phyloP scores from a whole-genome alignment of 2,888 invertebrate genomes.

The Zhengitettix transpicula region DNA sequence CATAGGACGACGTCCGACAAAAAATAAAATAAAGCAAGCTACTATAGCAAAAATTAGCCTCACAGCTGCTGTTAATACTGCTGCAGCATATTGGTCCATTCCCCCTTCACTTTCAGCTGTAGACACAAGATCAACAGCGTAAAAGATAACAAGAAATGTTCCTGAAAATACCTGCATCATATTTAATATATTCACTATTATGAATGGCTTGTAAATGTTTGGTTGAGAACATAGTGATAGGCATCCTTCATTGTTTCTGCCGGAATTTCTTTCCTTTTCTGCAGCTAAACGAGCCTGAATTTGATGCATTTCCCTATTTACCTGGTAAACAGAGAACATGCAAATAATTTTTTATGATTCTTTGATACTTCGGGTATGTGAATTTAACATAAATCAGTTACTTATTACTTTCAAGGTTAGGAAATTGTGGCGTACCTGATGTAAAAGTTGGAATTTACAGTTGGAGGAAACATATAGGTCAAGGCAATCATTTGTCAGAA shows the following conservation, averaged over 20 bases:
- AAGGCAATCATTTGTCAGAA: too few species aligned
- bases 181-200: constrained; percentile 56
- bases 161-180: constrained; percentile 56
- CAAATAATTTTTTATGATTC: too few species aligned
- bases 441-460: too few species aligned
- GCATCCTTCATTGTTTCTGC: not conserved
- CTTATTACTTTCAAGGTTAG: too few species aligned
- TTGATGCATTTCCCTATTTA: constrained; percentile 43
- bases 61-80: constrained; percentile 50
- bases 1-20: constrained; percentile 45
- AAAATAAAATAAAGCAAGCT: constrained; percentile 45
- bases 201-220: constrained; percentile 50
- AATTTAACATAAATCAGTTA: too few species aligned
- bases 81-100: constrained; percentile 34
- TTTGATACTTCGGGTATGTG: too few species aligned
- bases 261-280: constrained; percentile 24
- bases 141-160: constrained; percentile 61
- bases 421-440: too few species aligned
- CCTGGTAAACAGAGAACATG: constrained; percentile 23
- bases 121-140: constrained; percentile 52
- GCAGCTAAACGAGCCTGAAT: constrained; percentile 40
- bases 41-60: constrained; percentile 45
- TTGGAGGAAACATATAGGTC: too few species aligned
- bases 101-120: too few species aligned
- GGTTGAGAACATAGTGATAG: constrained; percentile 28